Conservation (phyloP, 2,797 vertebrate genomes). For the Atherinosoma microstoma region DNA sequence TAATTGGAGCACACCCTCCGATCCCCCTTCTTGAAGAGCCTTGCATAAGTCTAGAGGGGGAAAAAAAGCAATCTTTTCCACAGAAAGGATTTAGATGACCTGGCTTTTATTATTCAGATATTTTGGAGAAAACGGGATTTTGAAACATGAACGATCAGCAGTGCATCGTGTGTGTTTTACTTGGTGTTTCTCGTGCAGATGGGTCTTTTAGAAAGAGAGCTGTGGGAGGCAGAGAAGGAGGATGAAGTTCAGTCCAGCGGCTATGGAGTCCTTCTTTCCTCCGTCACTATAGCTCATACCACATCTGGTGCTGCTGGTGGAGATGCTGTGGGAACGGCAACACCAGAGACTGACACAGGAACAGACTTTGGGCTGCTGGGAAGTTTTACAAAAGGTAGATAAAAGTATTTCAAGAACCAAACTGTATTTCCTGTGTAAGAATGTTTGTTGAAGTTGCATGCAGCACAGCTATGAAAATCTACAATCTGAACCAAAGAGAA, state of each 20-base stretch:
- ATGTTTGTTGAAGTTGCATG: no score
- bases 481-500: not conserved
- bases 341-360: conserved; percentile 65
- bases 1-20: no score
- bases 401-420: not conserved
- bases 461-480: no score
- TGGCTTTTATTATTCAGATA: not conserved
- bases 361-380: conserved; percentile 72
- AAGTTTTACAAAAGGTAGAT: conserved; percentile 44
- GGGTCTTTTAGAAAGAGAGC: conserved; percentile 33
- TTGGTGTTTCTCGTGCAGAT: conserved; percentile 21
- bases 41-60: no score
- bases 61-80: not conserved
- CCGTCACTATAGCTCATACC: not conserved
- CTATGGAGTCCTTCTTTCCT: conserved; percentile 37
- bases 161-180: not conserved
- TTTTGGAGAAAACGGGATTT: not conserved
- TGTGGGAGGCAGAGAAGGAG: conserved; percentile 60
- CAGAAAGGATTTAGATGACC: not conserved
- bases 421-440: no score
- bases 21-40: no score
- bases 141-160: not conserved
- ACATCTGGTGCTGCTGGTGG: conserved; percentile 8
- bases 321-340: conserved; percentile 24
- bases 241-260: conserved; percentile 65